Evolutionary conservation across 2,113 vertebrate species (phyloP), one percentile per base, ranked within the genome.

Genomic region (Dascyllus trimaculatus): DNA sequence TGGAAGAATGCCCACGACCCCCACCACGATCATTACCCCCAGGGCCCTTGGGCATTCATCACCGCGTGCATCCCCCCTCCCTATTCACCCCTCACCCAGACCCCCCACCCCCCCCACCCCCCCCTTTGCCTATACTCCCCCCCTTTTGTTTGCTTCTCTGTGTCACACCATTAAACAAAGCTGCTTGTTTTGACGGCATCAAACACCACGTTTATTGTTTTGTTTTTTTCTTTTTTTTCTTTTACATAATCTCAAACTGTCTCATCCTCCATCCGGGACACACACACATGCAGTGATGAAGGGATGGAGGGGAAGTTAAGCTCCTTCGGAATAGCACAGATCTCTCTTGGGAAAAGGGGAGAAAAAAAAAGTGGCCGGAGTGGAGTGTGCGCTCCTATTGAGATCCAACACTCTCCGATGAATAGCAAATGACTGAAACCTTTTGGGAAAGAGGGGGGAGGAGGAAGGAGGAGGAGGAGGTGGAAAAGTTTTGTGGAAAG

Each of bases 1-100:
- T 92, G 79, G 65, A 90, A 88, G 90, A 93, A 94, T 92, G 91
- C 83, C 64, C 81, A 53, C 73, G 24, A 90, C 91, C 90, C 92
- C 93, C 91, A 84, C 88, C 70, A 0, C 59, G 57, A 78, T 71
- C 75, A 86, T 75, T 81, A 82, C 85, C 86, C 85, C 71, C 13
- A 38, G 78, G 80, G 86, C 76, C 78, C 78, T 87, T 74, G 61
- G 80, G 81, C 83, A 93, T 94, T 93, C 86, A 93, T 92, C 91
- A 80, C 85, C 24, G 35, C 77, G 71, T 71, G 75, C 75, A 71
- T 26, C 78, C 85, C 84, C 73, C 82, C 84, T 22, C 56, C 72
- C 64, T 52, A 66, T 68, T 78, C 35, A 60, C 71, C 80, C 85
- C 82, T 54, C 35, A 15, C 9, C 54, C 22, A 5, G 17, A 18